Conservation (phyloP, 1,140 invertebrate genomes). For the Cyrtorhinus lividipennis region DNA sequence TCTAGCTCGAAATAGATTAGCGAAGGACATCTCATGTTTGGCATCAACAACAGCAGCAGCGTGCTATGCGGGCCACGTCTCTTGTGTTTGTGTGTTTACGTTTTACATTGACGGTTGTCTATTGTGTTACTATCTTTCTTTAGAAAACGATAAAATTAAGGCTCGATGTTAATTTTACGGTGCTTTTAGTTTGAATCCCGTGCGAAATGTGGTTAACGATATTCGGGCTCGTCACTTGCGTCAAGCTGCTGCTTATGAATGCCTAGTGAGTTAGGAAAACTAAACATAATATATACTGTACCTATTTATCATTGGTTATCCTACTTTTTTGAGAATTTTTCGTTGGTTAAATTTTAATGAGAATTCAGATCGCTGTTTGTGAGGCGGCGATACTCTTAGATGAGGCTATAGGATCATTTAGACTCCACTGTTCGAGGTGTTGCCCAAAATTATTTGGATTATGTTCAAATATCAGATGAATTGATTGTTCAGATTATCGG, state of each 20-base stretch:
- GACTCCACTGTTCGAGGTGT: not conserved
- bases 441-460: not conserved
- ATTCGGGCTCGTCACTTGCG: conserved; percentile 33
- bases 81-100: no score
- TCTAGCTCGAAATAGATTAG: no score
- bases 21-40: no score
- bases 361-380: not conserved
- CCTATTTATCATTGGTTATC: not conserved
- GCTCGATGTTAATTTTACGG: no score
- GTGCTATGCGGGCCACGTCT: no score
- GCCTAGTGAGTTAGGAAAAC: conserved; percentile 40
- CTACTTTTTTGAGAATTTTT: not conserved
- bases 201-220: conserved; percentile 19
- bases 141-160: no score
- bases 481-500: no score
- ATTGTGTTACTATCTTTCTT: no score
- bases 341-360: not conserved
- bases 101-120: no score
- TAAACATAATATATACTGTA: not conserved
- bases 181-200: not conserved
- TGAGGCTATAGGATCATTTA: not conserved
- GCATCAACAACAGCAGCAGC: no score
- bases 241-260: conserved; percentile 48
- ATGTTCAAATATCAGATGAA: no score
- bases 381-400: not conserved